Evolutionary conservation across 2,888 invertebrate genomes (phyloP).

Genomic region (Sarcophaga rosellei): DNA sequence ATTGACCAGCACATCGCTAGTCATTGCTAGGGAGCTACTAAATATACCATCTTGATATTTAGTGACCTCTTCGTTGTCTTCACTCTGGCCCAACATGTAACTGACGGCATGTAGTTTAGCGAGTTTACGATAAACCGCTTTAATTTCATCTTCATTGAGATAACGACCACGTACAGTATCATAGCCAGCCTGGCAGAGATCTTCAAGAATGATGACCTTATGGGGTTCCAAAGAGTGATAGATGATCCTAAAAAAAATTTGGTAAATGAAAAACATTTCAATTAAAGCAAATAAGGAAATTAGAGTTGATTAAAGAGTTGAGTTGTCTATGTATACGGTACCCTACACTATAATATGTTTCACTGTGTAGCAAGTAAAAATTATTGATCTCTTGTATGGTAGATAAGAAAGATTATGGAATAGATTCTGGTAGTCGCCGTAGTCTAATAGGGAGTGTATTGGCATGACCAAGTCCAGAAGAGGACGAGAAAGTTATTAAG

Average conservation of each 20-base stretch:
- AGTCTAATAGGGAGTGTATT: too few species aligned
- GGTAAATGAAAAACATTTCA: background rate
- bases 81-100: constrained; percentile 63
- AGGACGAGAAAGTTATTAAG: too few species aligned
- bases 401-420: too few species aligned
- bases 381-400: too few species aligned
- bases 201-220: constrained; percentile 68
- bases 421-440: too few species aligned
- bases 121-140: constrained; percentile 70
- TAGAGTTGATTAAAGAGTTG: too few species aligned
- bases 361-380: too few species aligned
- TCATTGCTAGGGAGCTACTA: background rate
- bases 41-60: constrained; percentile 55
- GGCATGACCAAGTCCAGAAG: too few species aligned
- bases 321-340: too few species aligned
- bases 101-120: constrained; percentile 74
- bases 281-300: too few species aligned
- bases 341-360: too few species aligned
- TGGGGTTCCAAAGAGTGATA: constrained; percentile 59
- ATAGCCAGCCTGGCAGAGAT: constrained; percentile 62
- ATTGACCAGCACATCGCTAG: constrained; percentile 53
- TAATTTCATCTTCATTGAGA: constrained; percentile 65
- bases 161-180: constrained; percentile 65
- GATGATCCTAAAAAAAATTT: constrained; percentile 30
- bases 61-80: constrained; percentile 41